These are phyloP conservation scores for Mionectes olivaceus DNA, from an alignment of 2,797 vertebrate species.

Conservation along the genomic window DNA sequence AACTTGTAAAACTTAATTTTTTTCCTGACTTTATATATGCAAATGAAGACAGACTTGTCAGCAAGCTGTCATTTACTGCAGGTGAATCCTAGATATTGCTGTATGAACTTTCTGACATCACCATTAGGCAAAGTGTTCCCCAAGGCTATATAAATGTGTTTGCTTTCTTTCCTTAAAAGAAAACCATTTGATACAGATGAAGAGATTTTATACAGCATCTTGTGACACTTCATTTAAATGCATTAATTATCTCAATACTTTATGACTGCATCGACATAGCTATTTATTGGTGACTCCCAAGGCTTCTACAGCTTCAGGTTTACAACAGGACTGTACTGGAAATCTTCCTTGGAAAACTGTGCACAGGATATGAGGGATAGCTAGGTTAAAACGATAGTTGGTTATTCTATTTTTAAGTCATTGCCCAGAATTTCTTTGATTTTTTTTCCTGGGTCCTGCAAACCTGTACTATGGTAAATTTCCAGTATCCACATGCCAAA, in stretches of 20 bases:
- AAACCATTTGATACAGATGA: background rate
- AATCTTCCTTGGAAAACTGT: background rate
- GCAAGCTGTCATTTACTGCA: conserved; percentile 13
- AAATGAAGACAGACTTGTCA: conserved; percentile 22
- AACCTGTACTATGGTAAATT: background rate
- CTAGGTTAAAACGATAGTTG: background rate
- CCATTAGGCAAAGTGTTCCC: background rate
- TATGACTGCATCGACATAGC: background rate
- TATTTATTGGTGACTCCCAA: background rate
- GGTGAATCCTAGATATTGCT: background rate
- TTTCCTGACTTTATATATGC: background rate
- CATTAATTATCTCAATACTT: background rate
- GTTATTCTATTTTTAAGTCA: background rate
- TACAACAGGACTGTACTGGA: background rate
- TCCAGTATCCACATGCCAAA: background rate
- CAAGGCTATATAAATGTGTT: background rate
- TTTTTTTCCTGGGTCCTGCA: background rate
- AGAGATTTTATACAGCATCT: background rate
- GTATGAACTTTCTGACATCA: background rate
- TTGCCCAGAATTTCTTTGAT: background rate
- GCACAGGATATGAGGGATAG: background rate
- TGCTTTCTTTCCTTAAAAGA: background rate
- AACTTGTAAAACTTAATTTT: background rate
- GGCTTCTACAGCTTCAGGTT: background rate
- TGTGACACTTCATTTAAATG: background rate